These are phyloP conservation scores for Drosophila birchii DNA, from an alignment of 2,888 invertebrate genomes.

Conservation along the genomic window DNA sequence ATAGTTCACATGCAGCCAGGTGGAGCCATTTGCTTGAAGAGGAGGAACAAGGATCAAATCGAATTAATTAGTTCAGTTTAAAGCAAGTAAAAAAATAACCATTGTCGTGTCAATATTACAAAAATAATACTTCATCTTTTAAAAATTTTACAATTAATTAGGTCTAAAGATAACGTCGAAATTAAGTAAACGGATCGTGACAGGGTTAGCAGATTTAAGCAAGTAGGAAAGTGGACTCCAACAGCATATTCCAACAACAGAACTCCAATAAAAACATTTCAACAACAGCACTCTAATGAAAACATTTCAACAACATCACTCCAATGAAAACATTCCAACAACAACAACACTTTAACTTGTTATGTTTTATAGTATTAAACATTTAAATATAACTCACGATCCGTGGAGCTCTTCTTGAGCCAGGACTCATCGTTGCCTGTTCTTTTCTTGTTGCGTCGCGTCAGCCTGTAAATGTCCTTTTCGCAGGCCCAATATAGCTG, in stretches of 20 bases:
- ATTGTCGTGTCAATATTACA: neutral
- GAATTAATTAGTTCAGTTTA: no score
- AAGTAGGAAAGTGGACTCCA: neutral
- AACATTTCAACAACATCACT: neutral
- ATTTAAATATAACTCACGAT: conserved; percentile 41
- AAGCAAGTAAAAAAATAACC: neutral
- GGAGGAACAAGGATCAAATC: neutral
- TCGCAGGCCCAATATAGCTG: conserved; percentile 88
- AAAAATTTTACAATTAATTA: no score
- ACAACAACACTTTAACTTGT: neutral
- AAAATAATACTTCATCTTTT: neutral
- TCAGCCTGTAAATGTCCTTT: conserved; percentile 87
- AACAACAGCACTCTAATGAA: no score
- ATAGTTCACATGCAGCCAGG: conserved; percentile 83
- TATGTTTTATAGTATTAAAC: no score
- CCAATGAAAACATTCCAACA: no score
- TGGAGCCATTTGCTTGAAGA: conserved; percentile 50
- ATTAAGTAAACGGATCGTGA: neutral
- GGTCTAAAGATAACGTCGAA: no score
- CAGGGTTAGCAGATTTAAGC: neutral
- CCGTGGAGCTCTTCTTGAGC: conserved; percentile 48
- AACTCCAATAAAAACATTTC: neutral
- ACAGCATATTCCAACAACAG: neutral
- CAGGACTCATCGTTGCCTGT: conserved; percentile 53
- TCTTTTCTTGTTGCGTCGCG: conserved; percentile 84